These are phyloP conservation scores for Eupithecia tripunctaria DNA, from an alignment of 2,888 invertebrate species.

Conservation along the genomic window DNA sequence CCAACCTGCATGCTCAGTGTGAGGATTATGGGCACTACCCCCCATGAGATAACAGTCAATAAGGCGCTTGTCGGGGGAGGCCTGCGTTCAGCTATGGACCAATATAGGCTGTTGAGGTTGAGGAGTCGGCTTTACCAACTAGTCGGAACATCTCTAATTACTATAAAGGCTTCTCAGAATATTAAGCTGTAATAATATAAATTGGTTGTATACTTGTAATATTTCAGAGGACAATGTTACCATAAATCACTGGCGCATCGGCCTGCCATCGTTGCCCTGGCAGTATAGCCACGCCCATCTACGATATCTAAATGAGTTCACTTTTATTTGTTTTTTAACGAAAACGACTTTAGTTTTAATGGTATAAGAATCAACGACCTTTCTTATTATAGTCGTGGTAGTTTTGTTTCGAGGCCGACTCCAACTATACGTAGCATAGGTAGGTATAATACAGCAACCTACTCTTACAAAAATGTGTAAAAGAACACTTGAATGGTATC, in stretches of 20 bases:
- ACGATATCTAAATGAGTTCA: conserved; percentile 34
- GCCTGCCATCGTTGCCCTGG: conserved; percentile 36
- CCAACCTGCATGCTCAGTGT: too few relatives aligned
- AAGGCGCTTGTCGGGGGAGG: too few relatives aligned
- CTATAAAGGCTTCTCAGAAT: background rate
- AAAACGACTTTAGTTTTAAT: conserved; percentile 14
- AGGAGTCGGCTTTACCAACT: too few relatives aligned
- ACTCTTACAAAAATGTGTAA: too few relatives aligned
- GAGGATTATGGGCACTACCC: too few relatives aligned
- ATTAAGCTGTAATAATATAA: conserved; percentile 6
- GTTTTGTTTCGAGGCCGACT: conserved; percentile 15
- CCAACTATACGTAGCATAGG: background rate
- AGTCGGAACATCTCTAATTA: too few relatives aligned
- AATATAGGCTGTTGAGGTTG: too few relatives aligned
- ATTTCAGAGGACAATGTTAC: conserved; percentile 40
- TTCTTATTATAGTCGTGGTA: background rate
- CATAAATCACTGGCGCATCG: conserved; percentile 38
- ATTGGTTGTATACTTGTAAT: conserved; percentile 5
- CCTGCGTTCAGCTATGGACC: too few relatives aligned
- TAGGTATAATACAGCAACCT: too few relatives aligned
- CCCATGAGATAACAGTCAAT: too few relatives aligned
- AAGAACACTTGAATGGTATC: too few relatives aligned
- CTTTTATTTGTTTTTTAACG: conserved; percentile 33
- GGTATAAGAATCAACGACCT: conserved; percentile 14
- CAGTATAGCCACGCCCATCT: conserved; percentile 42